Evolutionary conservation across 2,888 invertebrate species (phyloP), one percentile per base, ranked within the genome.

Genomic region (Tiliacea aurago): DNA sequence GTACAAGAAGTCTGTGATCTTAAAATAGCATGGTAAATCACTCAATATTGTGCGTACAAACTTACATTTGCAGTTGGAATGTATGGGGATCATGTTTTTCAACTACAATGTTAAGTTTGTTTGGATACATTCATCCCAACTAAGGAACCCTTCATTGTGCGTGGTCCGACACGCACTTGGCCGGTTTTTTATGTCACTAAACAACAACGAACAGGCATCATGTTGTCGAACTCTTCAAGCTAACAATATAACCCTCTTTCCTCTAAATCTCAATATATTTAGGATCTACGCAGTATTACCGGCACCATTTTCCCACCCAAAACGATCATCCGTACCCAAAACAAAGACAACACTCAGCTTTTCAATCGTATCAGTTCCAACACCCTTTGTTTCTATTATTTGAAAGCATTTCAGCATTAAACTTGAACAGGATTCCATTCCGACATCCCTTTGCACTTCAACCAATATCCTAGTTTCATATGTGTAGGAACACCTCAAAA

Each of bases 361-460:
- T 66, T 13, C 56, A 56, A 45, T 37, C 47, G 7, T 69, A 70
- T 55, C 45, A 43, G 15, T 62, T 49, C 41, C 63, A 55, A 62
- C 68, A 23, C 43, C 67, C 68, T 41, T 65, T 76, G 61, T 79
- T 72, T 59, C 69, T 59, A 72, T 80, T 80, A 80, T 78, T 75
- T 78, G 73, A 84, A 82, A 84, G 76, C 85, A 65, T 84, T 85
- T 76, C 73, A 64, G 49, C 41, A 72, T n/a, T 74, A 77, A 82
- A 81, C 64, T 37, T n/a, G 59, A 68, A 58, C 55, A 64, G 53
- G 33, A 78, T 80, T 78, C 61, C 58, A 53, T 83, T 66, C 51
- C 11, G 62, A 79, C 74, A 73, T 64, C 65, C 49, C 45, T 76
- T 80, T 78, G 67, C 75, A 80, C 76, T 66, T 64, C 51, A 69